Percentiles rank a stretch among this genome's conserved stretches.
Evolutionary conservation across 2,888 invertebrate species (phyloP).

Genomic region (Melieria omissa): DNA sequence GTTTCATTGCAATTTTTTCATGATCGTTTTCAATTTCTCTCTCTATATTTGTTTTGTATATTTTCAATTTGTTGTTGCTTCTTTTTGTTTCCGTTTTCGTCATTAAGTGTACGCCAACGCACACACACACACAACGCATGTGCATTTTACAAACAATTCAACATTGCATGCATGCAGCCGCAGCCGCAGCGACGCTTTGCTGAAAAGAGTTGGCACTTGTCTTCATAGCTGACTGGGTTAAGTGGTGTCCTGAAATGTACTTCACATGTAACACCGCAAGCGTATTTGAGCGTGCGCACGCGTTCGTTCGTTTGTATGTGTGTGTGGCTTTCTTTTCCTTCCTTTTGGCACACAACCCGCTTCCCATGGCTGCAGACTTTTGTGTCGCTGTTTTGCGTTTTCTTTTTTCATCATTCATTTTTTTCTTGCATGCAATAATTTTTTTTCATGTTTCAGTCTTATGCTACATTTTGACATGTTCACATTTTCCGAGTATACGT

Average conservation of each 20-base stretch:
- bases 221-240: slow-evolving; percentile 49
- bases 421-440: not conserved
- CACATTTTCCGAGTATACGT: not conserved
- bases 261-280: slow-evolving; percentile 18
- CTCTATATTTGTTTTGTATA: too few relatives aligned
- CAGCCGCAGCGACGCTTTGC: not conserved
- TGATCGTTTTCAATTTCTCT: too few relatives aligned
- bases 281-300: slow-evolving; percentile 20
- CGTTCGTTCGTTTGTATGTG: slow-evolving; percentile 1
- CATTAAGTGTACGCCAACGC: too few relatives aligned
- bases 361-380: slow-evolving; percentile 3
- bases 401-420: not conserved
- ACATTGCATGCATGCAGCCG: too few relatives aligned
- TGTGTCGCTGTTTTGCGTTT: not conserved
- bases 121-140: not conserved
- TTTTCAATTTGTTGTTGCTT: too few relatives aligned
- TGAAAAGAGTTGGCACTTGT: slow-evolving; percentile 39
- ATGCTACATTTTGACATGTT: slow-evolving; percentile 29
- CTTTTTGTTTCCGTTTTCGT: too few relatives aligned
- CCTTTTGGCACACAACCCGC: slow-evolving; percentile 20
- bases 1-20: too few relatives aligned
- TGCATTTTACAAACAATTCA: not conserved
- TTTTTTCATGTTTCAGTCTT: slow-evolving; percentile 11
- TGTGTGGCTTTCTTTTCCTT: slow-evolving; percentile 24
- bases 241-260: slow-evolving; percentile 41